Base-by-base conservation (phyloP, 2,888 invertebrate genomes). In the Dimorphilus gyrociliatus region DNA sequence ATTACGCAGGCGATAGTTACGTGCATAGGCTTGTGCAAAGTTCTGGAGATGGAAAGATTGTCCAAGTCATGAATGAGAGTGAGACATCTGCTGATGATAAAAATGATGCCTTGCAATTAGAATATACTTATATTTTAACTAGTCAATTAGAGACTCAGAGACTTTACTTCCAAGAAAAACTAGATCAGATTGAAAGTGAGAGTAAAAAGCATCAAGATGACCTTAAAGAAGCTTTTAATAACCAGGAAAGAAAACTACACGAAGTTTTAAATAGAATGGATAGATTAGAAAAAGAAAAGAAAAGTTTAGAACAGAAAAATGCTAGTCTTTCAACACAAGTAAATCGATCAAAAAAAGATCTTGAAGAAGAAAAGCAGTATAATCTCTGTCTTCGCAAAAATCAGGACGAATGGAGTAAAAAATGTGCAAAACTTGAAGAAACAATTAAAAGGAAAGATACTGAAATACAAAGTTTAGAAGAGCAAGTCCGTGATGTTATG, bases 1-100 rank as follows among this genome's bases (percentile, higher is more conserved):
- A 99, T 58, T 99, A 99, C 60, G 90, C 90, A 30, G 92, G 92
- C 45, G 88, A 90, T 63, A 86, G 84, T 63, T 90, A 85, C 66
- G 88, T 88, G 6, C 90, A 90, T 66, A 74, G 97, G 10, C 68
- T 99, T 23, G 74, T 97, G 15, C 92, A 92, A 66, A 92, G 85
- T 63, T 90, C 94, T 66, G 74, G 76, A 10, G 94, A 94, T 66
- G 94, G 92, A 15, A 94, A 94, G 64, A 69, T 92, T 50, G 90
- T 97, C 10, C 64, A 67, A 42, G 55, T 65, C 23, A 50, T 26
- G 4, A 54, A 57, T 30, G 56, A 56, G 32, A 44, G 52, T 10
- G 53, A 50, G 1, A 46, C 21, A 10, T 21, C 21, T 10, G 12
- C 8, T 21, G 8, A 10, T 10, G 8, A 21, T 21, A 21, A n/a